phyloP scores from a whole-genome alignment of 2,888 invertebrate genomes.

The Callyntrura guangdongensis region DNA sequence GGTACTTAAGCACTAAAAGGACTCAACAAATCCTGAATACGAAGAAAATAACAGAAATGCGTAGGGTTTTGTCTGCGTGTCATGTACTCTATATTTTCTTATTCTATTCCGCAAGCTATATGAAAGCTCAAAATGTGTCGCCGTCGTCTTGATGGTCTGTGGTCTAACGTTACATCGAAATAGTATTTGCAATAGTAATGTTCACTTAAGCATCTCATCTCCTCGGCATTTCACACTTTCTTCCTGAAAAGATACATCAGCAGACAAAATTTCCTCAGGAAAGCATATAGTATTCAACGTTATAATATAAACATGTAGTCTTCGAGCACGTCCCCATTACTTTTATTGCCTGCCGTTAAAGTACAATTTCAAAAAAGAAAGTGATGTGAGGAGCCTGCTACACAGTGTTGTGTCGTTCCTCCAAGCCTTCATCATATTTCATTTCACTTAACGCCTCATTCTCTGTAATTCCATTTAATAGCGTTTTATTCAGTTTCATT shows the following conservation, averaged over 20 bases:
- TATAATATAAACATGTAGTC: background rate
- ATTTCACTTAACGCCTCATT: conserved; percentile 73
- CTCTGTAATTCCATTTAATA: conserved; percentile 69
- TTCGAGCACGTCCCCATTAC: conserved; percentile 46
- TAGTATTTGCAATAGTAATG: background rate
- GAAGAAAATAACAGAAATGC: background rate
- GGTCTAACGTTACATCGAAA: background rate
- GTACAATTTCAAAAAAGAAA: conserved; percentile 43
- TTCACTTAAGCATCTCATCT: conserved; percentile 42
- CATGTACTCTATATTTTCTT: background rate
- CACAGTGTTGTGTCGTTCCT: conserved; percentile 25
- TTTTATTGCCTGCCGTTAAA: conserved; percentile 66
- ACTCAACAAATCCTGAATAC: background rate
- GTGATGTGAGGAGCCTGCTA: conserved; percentile 9
- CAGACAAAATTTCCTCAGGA: background rate
- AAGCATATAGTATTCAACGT: background rate
- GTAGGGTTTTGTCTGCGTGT: background rate
- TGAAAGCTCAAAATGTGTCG: background rate
- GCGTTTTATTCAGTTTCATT: conserved; percentile 62
- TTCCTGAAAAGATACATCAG: conserved; percentile 3
- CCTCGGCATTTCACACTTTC: background rate
- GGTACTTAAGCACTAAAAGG: background rate
- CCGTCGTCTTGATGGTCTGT: background rate
- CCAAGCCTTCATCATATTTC: conserved; percentile 59
- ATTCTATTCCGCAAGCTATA: background rate